Percentiles rank a stretch among this genome's conserved stretches.
These are phyloP conservation scores for Isotomurus palustris DNA, from an alignment of 2,888 invertebrate species.

Conservation along the genomic window DNA sequence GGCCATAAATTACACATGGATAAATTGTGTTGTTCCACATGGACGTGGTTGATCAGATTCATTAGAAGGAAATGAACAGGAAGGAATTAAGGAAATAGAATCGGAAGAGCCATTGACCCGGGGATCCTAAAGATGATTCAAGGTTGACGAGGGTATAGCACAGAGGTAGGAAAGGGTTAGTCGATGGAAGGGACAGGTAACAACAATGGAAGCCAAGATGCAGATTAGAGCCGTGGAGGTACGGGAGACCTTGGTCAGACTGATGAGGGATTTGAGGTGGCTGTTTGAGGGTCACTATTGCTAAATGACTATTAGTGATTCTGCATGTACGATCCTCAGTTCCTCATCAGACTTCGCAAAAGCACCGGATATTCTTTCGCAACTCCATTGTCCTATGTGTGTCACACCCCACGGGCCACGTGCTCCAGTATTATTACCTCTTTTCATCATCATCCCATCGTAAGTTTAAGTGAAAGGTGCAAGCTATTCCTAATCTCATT, in stretches of 20 bases:
- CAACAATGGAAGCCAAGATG: too few relatives aligned
- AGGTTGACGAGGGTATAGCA: slow-evolving; percentile 23
- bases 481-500: too few relatives aligned
- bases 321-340: slow-evolving; percentile 35
- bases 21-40: too few relatives aligned
- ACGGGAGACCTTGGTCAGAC: slow-evolving; percentile 40
- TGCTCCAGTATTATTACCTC: background rate
- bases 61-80: too few relatives aligned
- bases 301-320: slow-evolving; percentile 40
- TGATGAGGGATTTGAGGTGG: slow-evolving; percentile 44
- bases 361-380: slow-evolving; percentile 12
- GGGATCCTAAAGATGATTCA: slow-evolving; percentile 36
- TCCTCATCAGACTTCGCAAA: slow-evolving; percentile 36
- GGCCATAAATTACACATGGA: too few relatives aligned
- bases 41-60: too few relatives aligned
- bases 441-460: too few relatives aligned
- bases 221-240: too few relatives aligned
- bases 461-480: too few relatives aligned
- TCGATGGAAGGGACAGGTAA: too few relatives aligned
- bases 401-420: slow-evolving; percentile 1
- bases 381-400: slow-evolving; percentile 1
- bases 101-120: slow-evolving; percentile 44
- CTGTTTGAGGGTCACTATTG: slow-evolving; percentile 44
- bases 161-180: too few relatives aligned
- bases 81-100: slow-evolving; percentile 28